These are phyloP conservation scores for Anguilla rostrata DNA, from an alignment of 2,113 vertebrate genomes.

Conservation along the genomic window DNA sequence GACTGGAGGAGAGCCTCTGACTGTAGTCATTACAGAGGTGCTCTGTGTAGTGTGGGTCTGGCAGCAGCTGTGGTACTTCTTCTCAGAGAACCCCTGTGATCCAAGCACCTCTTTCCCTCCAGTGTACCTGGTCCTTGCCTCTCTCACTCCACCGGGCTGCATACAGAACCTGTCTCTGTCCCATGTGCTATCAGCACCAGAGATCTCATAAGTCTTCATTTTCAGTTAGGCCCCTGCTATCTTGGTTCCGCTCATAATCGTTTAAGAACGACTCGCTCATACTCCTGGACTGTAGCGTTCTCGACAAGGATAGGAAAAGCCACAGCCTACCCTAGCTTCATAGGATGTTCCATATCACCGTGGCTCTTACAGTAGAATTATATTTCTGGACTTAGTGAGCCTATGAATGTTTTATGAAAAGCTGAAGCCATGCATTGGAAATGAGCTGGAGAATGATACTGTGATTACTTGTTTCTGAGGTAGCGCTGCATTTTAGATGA, in stretches of 20 bases:
- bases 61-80: neutral
- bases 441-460: slow-evolving; percentile 37
- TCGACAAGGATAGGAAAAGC: neutral
- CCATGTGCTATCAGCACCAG: slow-evolving; percentile 19
- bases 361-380: slow-evolving; percentile 54
- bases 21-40: neutral
- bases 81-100: neutral
- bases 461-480: slow-evolving; percentile 67
- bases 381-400: slow-evolving; percentile 55
- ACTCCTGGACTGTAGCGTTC: neutral
- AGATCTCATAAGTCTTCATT: slow-evolving; percentile 25
- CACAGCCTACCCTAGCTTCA: neutral
- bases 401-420: slow-evolving; percentile 64
- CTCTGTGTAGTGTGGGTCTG: neutral
- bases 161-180: slow-evolving; percentile 3
- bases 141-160: slow-evolving; percentile 21
- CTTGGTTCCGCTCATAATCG: neutral
- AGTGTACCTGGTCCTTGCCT: slow-evolving; percentile 12
- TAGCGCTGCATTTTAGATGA: slow-evolving; percentile 68
- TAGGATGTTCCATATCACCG: slow-evolving; percentile 2
- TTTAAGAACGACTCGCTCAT: neutral
- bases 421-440: slow-evolving; percentile 57
- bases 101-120: neutral
- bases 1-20: neutral
- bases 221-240: neutral